A percentile compares a stretch with the other conserved stretches of the same genome.
These are phyloP conservation scores for Dendropsophus ebraccatus DNA, from an alignment of 2,113 vertebrate genomes.

Conservation along the genomic window DNA sequence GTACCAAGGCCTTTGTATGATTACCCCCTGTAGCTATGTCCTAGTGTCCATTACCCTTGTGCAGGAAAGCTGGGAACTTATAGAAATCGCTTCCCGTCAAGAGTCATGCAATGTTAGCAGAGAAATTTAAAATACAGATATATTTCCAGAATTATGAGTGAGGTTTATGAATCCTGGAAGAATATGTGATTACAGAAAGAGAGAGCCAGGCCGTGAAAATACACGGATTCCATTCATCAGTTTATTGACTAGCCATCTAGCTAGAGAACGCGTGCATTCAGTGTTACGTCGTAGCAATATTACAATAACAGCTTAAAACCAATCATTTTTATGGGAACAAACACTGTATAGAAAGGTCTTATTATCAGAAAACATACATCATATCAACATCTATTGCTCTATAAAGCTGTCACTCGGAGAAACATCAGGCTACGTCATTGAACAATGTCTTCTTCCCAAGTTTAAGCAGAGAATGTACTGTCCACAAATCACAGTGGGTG, in stretches of 20 bases:
- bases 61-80: not conserved
- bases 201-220: not conserved
- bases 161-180: constrained; percentile 47
- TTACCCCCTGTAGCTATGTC: too few relatives aligned
- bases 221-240: constrained; percentile 55
- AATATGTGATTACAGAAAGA: constrained; percentile 20
- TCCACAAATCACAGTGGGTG: constrained; percentile 70
- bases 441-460: constrained; percentile 67
- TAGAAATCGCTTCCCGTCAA: not conserved
- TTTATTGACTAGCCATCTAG: constrained; percentile 61
- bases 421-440: constrained; percentile 72
- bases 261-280: constrained; percentile 61
- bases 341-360: constrained; percentile 70
- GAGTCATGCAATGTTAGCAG: not conserved
- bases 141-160: constrained; percentile 19
- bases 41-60: too few relatives aligned
- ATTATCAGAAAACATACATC: constrained; percentile 68
- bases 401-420: constrained; percentile 77
- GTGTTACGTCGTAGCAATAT: constrained; percentile 65
- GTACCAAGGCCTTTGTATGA: too few relatives aligned
- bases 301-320: constrained; percentile 70
- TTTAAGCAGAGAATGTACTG: constrained; percentile 66
- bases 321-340: constrained; percentile 73
- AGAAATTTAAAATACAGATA: constrained; percentile 22
- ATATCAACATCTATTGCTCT: constrained; percentile 69